These are phyloP conservation scores for Hippocampus mohnikei DNA, from an alignment of 2,113 vertebrate genomes.

Conservation along the genomic window DNA sequence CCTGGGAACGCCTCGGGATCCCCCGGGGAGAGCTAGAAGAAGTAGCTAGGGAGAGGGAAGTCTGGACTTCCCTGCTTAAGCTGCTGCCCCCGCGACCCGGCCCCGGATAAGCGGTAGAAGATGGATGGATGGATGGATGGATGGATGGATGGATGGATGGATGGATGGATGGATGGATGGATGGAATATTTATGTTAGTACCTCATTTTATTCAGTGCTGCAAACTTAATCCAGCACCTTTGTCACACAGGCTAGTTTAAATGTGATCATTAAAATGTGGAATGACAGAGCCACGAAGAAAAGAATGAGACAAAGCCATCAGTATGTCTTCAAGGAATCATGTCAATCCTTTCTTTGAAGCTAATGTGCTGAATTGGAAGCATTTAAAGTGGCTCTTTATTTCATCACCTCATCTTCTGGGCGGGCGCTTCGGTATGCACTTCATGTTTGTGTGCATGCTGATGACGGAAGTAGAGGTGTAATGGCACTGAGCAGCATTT, in stretches of 20 bases:
- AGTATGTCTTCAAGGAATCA: slow-evolving; percentile 46
- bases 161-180: too few relatives aligned
- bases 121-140: too few relatives aligned
- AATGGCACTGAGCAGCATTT: slow-evolving; percentile 24
- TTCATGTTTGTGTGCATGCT: neutral
- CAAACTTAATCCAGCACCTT: slow-evolving; percentile 1
- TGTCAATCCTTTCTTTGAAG: slow-evolving; percentile 48
- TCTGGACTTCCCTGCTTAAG: too few relatives aligned
- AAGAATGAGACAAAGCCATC: slow-evolving; percentile 47
- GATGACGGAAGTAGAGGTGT: slow-evolving; percentile 15
- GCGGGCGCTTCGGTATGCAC: slow-evolving; percentile 12
- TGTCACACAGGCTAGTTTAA: slow-evolving; percentile 34
- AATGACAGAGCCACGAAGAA: slow-evolving; percentile 31
- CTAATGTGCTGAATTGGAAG: slow-evolving; percentile 40
- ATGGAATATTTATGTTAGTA: neutral
- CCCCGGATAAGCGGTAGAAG: too few relatives aligned
- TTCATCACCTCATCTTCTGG: slow-evolving; percentile 32
- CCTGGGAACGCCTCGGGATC: too few relatives aligned
- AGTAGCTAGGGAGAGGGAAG: too few relatives aligned
- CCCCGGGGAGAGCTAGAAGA: too few relatives aligned
- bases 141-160: too few relatives aligned
- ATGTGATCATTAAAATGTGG: slow-evolving; percentile 33
- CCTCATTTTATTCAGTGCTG: neutral
- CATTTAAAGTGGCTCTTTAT: slow-evolving; percentile 31
- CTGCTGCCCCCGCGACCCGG: too few relatives aligned